Conservation (phyloP, 1,140 invertebrate genomes). For the Panulirus ornatus region DNA sequence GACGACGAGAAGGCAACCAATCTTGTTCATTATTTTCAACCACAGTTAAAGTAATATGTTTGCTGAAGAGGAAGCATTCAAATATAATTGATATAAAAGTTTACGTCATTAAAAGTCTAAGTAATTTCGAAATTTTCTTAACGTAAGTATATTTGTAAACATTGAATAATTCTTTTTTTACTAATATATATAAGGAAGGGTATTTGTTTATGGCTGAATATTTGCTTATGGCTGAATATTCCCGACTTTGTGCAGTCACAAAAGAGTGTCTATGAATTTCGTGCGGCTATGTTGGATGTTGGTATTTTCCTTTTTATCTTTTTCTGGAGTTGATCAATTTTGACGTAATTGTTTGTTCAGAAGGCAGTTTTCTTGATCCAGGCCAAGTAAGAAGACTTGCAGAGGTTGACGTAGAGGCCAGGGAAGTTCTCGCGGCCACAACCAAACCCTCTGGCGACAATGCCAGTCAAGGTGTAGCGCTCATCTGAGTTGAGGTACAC, state of each 20-base stretch:
- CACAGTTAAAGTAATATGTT: too few relatives aligned
- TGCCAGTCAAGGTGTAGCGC: background rate
- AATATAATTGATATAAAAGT: too few relatives aligned
- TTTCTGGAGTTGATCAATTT: background rate
- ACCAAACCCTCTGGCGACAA: background rate
- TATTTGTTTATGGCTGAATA: background rate
- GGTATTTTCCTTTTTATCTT: background rate
- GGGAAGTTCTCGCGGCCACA: background rate
- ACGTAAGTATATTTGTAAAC: too few relatives aligned
- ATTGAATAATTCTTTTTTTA: too few relatives aligned
- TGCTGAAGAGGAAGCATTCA: too few relatives aligned
- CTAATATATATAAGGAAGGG: background rate
- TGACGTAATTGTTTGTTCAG: background rate
- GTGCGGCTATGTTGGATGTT: too few relatives aligned
- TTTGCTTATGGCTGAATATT: too few relatives aligned
- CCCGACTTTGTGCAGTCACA: too few relatives aligned
- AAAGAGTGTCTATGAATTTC: too few relatives aligned
- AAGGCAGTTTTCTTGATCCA: constrained; percentile 14
- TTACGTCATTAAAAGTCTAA: too few relatives aligned
- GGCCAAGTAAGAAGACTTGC: background rate
- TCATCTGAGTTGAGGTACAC: background rate
- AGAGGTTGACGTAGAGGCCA: background rate
- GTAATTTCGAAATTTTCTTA: too few relatives aligned
- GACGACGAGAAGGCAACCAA: background rate
- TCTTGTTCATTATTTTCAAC: background rate